Conservation (phyloP, 2,113 vertebrate genomes). For the Jaculus jaculus region DNA sequence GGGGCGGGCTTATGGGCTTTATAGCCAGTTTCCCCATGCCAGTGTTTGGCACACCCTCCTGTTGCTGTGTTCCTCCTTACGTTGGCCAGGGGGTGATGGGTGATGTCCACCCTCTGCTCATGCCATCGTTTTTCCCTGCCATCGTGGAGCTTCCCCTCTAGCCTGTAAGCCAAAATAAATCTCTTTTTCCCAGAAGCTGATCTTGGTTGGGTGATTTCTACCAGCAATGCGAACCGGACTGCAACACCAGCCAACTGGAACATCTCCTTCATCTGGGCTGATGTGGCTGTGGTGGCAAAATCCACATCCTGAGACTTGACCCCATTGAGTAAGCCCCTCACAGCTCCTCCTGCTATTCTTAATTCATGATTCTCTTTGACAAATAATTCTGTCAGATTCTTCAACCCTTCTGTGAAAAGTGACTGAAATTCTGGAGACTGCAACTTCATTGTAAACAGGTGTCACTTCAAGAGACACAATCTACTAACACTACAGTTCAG, state of each 20-base stretch:
- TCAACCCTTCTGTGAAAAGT: slow-evolving; percentile 93
- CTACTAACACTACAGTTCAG: slow-evolving; percentile 3
- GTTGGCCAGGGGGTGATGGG: too few relatives aligned
- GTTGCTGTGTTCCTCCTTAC: too few relatives aligned
- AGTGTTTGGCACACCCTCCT: too few relatives aligned
- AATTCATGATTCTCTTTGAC: slow-evolving; percentile 91
- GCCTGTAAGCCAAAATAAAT: too few relatives aligned
- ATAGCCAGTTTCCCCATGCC: too few relatives aligned
- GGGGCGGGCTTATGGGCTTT: too few relatives aligned
- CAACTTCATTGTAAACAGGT: slow-evolving; percentile 89
- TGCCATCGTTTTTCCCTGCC: too few relatives aligned
- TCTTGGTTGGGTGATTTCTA: too few relatives aligned
- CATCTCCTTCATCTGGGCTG: slow-evolving; percentile 94
- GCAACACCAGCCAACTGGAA: slow-evolving; percentile 91
- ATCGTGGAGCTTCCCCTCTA: too few relatives aligned
- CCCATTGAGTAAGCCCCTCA: slow-evolving; percentile 93
- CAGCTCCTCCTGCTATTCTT: slow-evolving; percentile 96
- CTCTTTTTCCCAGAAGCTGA: too few relatives aligned
- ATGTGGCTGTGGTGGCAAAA: slow-evolving; percentile 96
- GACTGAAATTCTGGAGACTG: slow-evolving; percentile 92
- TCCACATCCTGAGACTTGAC: slow-evolving; percentile 94
- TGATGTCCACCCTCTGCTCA: too few relatives aligned
- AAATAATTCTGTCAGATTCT: slow-evolving; percentile 92
- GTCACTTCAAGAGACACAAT: slow-evolving; percentile 38
- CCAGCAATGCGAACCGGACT: too few relatives aligned